phyloP scores from a whole-genome alignment of 2,113 vertebrate genomes.

The Mormyrus iriodes region DNA sequence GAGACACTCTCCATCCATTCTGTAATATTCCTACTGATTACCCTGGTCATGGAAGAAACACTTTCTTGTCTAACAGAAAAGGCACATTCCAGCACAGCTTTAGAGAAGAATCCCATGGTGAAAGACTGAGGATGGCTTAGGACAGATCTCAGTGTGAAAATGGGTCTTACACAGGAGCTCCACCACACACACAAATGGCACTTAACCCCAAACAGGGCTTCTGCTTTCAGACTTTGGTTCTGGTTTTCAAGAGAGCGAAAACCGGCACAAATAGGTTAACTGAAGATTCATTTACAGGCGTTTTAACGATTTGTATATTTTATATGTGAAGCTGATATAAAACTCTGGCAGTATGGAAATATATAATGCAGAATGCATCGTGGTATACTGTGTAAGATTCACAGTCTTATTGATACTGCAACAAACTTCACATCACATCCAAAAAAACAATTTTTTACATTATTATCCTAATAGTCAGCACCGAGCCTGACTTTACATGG shows the following conservation, averaged over 20 bases:
- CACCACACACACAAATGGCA: slow-evolving; percentile 24
- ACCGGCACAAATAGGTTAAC: not conserved
- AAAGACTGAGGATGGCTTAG: slow-evolving; percentile 42
- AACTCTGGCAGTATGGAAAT: not conserved
- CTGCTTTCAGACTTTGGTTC: not conserved
- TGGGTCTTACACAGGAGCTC: slow-evolving; percentile 38
- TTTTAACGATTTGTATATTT: not conserved
- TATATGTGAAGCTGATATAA: not conserved
- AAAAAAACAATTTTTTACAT: not conserved
- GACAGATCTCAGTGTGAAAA: slow-evolving; percentile 46
- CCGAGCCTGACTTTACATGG: not conserved
- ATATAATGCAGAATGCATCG: not conserved
- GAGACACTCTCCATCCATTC: not conserved
- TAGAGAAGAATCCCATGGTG: slow-evolving; percentile 44
- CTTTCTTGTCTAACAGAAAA: slow-evolving; percentile 49
- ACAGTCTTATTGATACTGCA: not conserved
- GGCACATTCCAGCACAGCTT: slow-evolving; percentile 31
- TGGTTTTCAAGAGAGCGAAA: not conserved
- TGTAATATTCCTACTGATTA: not conserved
- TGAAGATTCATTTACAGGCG: not conserved
- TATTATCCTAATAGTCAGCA: not conserved
- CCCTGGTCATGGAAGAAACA: slow-evolving; percentile 20
- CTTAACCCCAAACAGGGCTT: not conserved
- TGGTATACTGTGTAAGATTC: not conserved
- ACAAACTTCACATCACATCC: not conserved